Evolutionary conservation across 1,140 invertebrate species (phyloP).

Genomic region (Trichonephila clavata): DNA sequence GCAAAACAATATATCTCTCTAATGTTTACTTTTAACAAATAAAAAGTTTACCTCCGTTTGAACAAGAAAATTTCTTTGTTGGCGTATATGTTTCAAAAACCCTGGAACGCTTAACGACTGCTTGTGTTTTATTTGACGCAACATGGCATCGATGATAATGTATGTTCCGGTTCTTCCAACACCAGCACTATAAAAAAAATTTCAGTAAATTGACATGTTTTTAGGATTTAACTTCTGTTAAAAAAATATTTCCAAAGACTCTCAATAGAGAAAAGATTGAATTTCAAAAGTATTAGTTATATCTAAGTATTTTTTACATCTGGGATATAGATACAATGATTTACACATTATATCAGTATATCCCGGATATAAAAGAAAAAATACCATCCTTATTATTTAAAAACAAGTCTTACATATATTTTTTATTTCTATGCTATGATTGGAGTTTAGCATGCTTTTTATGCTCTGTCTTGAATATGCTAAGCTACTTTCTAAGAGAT

Average conservation of each 20-base stretch:
- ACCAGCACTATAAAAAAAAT: slow-evolving; percentile 89
- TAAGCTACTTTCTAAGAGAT: too few species aligned
- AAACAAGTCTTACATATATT: background rate
- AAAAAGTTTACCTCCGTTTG: slow-evolving; percentile 82
- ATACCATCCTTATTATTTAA: too few species aligned
- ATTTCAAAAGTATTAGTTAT: too few species aligned
- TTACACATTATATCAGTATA: too few species aligned
- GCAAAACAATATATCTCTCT: too few species aligned
- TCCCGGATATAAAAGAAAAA: too few species aligned
- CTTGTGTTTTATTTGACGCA: slow-evolving; percentile 93
- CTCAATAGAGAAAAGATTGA: too few species aligned
- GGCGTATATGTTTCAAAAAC: slow-evolving; percentile 94
- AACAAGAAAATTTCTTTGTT: slow-evolving; percentile 84
- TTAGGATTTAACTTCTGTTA: background rate
- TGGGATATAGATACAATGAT: too few species aligned
- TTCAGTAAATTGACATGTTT: background rate
- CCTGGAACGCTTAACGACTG: slow-evolving; percentile 94
- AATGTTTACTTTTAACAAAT: background rate
- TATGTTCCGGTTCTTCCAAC: slow-evolving; percentile 98
- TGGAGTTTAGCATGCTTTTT: too few species aligned
- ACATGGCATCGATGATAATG: slow-evolving; percentile 95
- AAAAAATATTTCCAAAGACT: background rate
- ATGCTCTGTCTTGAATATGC: too few species aligned
- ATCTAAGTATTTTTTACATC: too few species aligned
- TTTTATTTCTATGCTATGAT: background rate